phyloP scores from a whole-genome alignment of 2,113 vertebrate species.

The Eidolon helvum region DNA sequence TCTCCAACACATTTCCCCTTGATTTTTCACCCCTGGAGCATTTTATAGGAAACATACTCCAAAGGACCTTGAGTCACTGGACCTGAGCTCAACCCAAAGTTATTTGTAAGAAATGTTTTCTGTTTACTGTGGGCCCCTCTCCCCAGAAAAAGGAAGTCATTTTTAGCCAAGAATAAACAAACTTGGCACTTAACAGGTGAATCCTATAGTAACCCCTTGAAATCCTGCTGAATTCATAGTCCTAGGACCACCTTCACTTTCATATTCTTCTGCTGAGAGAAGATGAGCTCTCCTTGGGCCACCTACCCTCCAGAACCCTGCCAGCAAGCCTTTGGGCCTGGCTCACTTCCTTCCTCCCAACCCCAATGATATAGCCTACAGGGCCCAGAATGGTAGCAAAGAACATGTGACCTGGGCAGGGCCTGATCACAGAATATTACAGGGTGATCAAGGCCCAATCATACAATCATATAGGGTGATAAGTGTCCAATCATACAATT shows the following conservation, averaged over 20 bases:
- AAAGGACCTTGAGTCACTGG: background rate
- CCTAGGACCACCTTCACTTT: background rate
- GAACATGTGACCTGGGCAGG: fast-evolving
- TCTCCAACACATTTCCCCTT: background rate
- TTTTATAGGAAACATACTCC: background rate
- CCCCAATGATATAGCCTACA: fast-evolving
- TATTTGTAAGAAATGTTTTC: background rate
- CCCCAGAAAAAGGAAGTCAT: conserved; percentile 54
- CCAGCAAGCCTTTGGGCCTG: background rate
- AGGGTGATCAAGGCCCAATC: background rate
- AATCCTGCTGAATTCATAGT: background rate
- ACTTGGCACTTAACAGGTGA: background rate
- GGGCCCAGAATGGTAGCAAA: background rate
- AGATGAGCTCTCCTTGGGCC: background rate
- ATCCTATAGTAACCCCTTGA: background rate
- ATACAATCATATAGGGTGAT: too few species aligned
- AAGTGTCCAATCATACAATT: background rate
- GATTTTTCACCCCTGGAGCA: background rate
- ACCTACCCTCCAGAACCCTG: background rate
- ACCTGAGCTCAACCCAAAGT: background rate
- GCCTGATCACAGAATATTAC: too few species aligned
- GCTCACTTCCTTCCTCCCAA: background rate
- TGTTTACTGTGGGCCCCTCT: background rate
- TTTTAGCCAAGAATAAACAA: conserved; percentile 36
- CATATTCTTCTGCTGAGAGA: background rate